Percentiles rank a stretch among this genome's conserved stretches.
Conservation (phyloP, 2,113 vertebrate genomes). For the Tenebrosternarchus preto region DNA sequence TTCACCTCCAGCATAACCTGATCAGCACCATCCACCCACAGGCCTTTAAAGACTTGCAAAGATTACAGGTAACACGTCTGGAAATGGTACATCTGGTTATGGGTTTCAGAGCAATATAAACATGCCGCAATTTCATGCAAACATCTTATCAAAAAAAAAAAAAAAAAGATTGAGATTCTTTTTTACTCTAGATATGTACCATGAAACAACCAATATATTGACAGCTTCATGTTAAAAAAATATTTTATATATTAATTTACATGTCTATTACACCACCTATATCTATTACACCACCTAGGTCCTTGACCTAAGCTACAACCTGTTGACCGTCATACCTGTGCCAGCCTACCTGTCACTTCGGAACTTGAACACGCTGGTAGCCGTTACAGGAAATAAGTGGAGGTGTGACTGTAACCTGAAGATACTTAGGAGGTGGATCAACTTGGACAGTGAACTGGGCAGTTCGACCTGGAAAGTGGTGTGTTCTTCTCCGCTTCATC, state of each 20-base stretch:
- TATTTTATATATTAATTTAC: no score
- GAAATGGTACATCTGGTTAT: background rate
- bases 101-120: no score
- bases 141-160: no score
- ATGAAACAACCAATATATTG: no score
- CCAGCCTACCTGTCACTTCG: constrained; percentile 68
- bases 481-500: constrained; percentile 64
- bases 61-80: constrained; percentile 76
- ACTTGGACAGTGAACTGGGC: constrained; percentile 63
- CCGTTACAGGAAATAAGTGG: constrained; percentile 73
- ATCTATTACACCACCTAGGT: constrained; percentile 66
- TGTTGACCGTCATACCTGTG: constrained; percentile 72
- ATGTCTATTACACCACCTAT: background rate
- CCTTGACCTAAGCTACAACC: constrained; percentile 82
- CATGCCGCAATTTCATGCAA: no score
- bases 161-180: no score
- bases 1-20: constrained; percentile 80
- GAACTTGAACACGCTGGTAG: constrained; percentile 69
- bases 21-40: constrained; percentile 77
- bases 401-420: constrained; percentile 71
- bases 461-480: constrained; percentile 63
- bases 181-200: no score
- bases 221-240: background rate
- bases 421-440: constrained; percentile 68
- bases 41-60: constrained; percentile 75